Evolutionary conservation across 2,888 invertebrate species (phyloP), one percentile per base, ranked within the genome.

Genomic region (Melanophora roralis): DNA sequence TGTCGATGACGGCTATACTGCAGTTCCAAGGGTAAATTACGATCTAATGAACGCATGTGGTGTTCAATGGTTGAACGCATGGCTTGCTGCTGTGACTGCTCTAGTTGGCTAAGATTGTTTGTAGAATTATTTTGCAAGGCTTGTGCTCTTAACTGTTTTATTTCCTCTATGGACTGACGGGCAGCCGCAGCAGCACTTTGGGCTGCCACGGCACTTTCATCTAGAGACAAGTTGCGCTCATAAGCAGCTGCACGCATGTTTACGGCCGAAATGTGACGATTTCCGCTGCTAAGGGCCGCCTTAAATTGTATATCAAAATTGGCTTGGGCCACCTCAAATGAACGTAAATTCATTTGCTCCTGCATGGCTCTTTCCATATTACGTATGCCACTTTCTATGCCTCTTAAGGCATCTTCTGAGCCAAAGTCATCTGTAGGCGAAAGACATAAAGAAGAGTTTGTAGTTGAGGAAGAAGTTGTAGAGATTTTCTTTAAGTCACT

Each of bases 301-400:
- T 88, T 88, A 32, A 88, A 88, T 64, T 85, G 86, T 40, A 84
- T 51, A 43, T 88, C 80, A 81, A 88, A 88, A 55, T 87, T 87
- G 49, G 85, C 87, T 62, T 86, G 86, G 1, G 86, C 86, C 0
- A 86, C 88, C 83, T 90, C 90, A 72, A 89, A 80, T 32, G 87
- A 88, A 16, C 90, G 84, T 45, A 90, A 72, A 79, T 88, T 90
- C 87, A 90, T 89, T 84, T 90, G 90, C 79, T 90, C 90, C 83
- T 90, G 89, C 90, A 90, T 90, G 67, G 90, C 90, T 19, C 90
- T 87, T 79, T 90, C 90, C 90, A 90, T 90, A 73, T 90, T 90
- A 19, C 89, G 87, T 16, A 90, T 82, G 2, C 90, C 90, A 67
- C 90, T 89, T 74, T 90, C 90, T 16, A 90, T 90, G 53, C 90